Base-by-base conservation (phyloP, 2,888 invertebrate genomes). In the Oasisia sp. region DNA sequence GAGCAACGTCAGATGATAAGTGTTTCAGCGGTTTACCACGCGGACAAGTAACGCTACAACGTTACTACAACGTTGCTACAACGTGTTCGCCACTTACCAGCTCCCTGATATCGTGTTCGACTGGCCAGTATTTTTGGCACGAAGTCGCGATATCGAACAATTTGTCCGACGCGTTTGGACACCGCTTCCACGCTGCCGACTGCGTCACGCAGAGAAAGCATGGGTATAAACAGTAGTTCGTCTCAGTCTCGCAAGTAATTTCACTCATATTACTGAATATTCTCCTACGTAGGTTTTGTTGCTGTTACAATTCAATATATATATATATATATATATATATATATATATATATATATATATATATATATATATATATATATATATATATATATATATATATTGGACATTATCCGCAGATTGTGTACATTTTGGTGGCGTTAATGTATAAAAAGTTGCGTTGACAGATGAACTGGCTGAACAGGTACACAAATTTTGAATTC, bases 181-280 rank as follows among this genome's bases (percentile, higher is more conserved):
- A 27, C n/a, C n/a, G 74, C 27, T 27, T 19, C 74, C 19, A 27
- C 74, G n/a, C 74, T 27, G 74, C 74, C 14, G 74, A 74, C 74
- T 74, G 74, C 74, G 19, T 74, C n/a, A 74, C 74, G 74, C 74
- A 74, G 74, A 74, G 74, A 74, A 74, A 74, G 74, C 74, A 74
- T 74, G 27, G 74, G 27, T 74, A 27, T 74, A 14, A 74, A 27
- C 74, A 74, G 74, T 74, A 7, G 27, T n/a, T 74, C 56, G 14
- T 14, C 56, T 56, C 74, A 74, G 27, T 74, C 74, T 74, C 27
- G 19, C 74, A 74, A 19, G 74, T 27, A 27, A 19, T 27, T 74
- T 74, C 74, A 74, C n/a, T 74, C 74, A 74, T 19, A 50, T 50
- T 50, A 50, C 50, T 50, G 50, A 50, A 50, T 11, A 50, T 50